phyloP scores from a whole-genome alignment of 2,888 invertebrate species.

The Meganola albula region DNA sequence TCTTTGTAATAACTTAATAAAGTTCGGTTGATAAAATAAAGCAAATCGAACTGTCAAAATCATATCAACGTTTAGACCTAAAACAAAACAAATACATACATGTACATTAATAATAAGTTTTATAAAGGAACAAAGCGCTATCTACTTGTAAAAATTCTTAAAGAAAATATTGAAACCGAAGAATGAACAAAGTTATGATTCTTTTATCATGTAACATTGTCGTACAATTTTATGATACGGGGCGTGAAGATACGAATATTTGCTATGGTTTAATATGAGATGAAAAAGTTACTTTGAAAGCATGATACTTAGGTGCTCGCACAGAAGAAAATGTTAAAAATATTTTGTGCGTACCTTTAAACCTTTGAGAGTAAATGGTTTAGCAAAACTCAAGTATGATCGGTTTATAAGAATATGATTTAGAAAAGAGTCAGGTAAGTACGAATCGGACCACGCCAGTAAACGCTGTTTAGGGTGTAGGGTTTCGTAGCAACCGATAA shows the following conservation, averaged over 20 bases:
- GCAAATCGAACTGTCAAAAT: too few species aligned
- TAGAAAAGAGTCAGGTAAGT: too few species aligned
- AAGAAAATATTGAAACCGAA: constrained; percentile 34
- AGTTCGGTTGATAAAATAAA: too few species aligned
- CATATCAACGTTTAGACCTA: constrained; percentile 8
- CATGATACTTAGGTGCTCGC: constrained; percentile 5
- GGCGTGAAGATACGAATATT: constrained; percentile 37
- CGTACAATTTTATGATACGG: constrained; percentile 43
- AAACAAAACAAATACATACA: constrained; percentile 9
- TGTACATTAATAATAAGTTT: constrained; percentile 16
- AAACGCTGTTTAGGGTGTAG: too few species aligned
- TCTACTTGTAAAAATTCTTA: constrained; percentile 26
- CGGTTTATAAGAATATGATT: not conserved
- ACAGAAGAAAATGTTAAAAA: constrained; percentile 9
- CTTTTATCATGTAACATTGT: constrained; percentile 35
- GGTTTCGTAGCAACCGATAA: too few species aligned
- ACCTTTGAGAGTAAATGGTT: constrained; percentile 11
- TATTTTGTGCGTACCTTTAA: constrained; percentile 4
- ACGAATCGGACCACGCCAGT: too few species aligned
- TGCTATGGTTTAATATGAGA: constrained; percentile 35
- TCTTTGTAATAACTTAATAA: too few species aligned
- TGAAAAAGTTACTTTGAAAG: constrained; percentile 33
- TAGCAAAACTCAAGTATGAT: not conserved
- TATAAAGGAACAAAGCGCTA: constrained; percentile 16
- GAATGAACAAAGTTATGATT: constrained; percentile 32